A percentile compares a stretch with the other conserved stretches of the same genome.
phyloP scores from a whole-genome alignment of 2,113 vertebrate genomes.

The Alethe diademata region DNA sequence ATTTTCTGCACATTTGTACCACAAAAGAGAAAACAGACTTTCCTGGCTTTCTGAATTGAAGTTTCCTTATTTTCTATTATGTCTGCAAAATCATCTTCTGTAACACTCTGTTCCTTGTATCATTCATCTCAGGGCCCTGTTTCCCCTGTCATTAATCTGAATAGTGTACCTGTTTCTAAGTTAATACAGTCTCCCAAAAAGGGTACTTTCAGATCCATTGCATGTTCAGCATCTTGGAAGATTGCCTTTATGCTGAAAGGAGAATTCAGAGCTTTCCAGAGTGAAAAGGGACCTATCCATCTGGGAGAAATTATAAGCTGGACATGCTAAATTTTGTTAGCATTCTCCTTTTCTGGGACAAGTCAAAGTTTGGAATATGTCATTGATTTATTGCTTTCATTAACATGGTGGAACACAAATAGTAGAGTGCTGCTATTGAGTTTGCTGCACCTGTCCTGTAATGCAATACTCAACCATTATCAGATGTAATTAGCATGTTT shows the following conservation, averaged over 20 bases:
- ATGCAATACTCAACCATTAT: neutral
- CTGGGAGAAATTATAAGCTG: neutral
- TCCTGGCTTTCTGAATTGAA: neutral
- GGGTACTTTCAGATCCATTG: neutral
- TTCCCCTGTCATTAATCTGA: neutral
- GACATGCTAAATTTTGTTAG: neutral
- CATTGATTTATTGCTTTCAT: constrained; percentile 14
- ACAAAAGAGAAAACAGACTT: neutral
- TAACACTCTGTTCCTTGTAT: neutral
- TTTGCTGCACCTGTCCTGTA: neutral
- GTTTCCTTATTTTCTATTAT: neutral
- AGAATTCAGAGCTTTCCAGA: neutral
- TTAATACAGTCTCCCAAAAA: neutral
- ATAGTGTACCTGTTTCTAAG: neutral
- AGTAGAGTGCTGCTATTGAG: neutral
- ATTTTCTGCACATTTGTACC: neutral
- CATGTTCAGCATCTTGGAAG: neutral
- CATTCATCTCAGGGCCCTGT: neutral
- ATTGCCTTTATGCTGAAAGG: neutral
- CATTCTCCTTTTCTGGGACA: neutral
- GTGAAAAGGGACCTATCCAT: neutral
- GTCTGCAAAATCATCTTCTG: neutral
- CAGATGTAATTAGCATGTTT: constrained; percentile 11
- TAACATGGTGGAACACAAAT: neutral
- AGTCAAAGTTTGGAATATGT: neutral